These are phyloP conservation scores for Argyrosomus regius DNA, from an alignment of 2,797 vertebrate genomes.

Conservation along the genomic window DNA sequence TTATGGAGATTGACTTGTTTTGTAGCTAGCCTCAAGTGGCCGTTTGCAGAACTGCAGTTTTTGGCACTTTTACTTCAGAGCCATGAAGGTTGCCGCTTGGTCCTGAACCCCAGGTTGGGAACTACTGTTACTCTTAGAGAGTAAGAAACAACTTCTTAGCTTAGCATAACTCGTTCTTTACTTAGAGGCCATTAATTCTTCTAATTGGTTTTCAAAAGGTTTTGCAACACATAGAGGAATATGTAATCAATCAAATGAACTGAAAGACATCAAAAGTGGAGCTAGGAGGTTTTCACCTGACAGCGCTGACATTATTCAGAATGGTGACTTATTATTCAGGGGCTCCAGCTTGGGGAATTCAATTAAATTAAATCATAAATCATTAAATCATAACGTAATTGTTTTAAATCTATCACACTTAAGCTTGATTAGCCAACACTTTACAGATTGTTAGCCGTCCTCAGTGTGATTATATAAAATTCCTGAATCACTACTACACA, in stretches of 20 bases:
- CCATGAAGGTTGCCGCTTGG: no score
- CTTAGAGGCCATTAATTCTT: not conserved
- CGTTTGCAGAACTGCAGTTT: no score
- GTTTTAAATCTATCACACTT: constrained; percentile 47
- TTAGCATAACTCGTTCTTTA: no score
- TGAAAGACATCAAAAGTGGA: not conserved
- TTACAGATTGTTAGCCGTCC: constrained; percentile 31
- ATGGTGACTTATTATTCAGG: constrained; percentile 12
- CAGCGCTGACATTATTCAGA: not conserved
- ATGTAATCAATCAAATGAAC: not conserved
- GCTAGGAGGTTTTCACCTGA: not conserved
- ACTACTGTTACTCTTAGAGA: not conserved
- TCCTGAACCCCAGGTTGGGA: not conserved
- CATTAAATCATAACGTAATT: constrained; percentile 30
- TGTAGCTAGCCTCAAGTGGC: no score
- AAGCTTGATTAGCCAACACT: constrained; percentile 38
- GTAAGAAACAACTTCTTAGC: not conserved
- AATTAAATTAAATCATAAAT: constrained; percentile 30
- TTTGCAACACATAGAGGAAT: not conserved
- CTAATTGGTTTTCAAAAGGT: not conserved
- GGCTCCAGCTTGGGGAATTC: constrained; percentile 5
- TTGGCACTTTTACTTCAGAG: no score
- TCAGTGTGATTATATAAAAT: constrained; percentile 22
- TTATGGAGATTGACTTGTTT: no score
- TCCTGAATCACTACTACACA: not conserved